A percentile compares a stretch with the other conserved stretches of the same genome.
These are phyloP conservation scores for Paramormyrops hopkinsi DNA, from an alignment of 2,797 vertebrate species.

Conservation along the genomic window DNA sequence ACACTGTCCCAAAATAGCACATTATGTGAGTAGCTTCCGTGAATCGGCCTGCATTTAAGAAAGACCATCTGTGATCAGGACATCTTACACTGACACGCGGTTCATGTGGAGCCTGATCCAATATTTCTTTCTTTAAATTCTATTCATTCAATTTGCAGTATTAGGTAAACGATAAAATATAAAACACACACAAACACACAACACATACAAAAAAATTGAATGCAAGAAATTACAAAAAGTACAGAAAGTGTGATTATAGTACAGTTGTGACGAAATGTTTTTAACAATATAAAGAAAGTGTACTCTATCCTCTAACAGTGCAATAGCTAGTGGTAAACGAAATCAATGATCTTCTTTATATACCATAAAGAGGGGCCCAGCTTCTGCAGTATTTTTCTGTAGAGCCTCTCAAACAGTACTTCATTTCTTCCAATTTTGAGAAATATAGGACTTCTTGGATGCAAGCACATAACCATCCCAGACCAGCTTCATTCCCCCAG, in stretches of 20 bases:
- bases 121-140: background rate
- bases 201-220: background rate
- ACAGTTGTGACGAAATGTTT: background rate
- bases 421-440: background rate
- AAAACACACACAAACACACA: background rate
- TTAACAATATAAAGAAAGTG: background rate
- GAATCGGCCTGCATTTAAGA: background rate
- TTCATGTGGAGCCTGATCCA: background rate
- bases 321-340: background rate
- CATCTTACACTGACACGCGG: background rate
- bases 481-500: background rate
- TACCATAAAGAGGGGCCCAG: background rate
- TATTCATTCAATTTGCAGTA: background rate
- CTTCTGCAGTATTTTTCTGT: background rate
- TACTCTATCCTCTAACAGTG: background rate
- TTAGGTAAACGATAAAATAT: background rate
- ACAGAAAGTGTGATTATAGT: background rate
- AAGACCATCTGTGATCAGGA: background rate
- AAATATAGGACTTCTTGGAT: background rate
- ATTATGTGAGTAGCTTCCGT: background rate
- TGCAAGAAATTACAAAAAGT: background rate
- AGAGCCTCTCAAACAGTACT: background rate
- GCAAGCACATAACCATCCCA: background rate
- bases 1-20: background rate
- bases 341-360: background rate